Conservation (phyloP, 1,140 invertebrate genomes). For the Magallana gigas region DNA sequence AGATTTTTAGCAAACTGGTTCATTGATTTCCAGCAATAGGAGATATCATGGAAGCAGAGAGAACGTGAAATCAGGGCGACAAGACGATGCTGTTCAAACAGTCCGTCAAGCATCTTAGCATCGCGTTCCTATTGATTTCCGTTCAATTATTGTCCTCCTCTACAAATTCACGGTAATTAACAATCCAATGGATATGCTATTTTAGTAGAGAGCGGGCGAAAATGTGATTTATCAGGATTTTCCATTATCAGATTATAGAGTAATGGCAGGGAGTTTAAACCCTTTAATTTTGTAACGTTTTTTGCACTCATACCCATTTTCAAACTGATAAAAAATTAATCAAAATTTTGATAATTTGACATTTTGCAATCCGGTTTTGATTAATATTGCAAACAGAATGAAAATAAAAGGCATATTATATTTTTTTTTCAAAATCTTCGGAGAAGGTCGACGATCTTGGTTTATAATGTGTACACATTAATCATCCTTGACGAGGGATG, state of each 20-base stretch:
- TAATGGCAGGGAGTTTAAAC: not conserved
- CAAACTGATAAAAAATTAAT: no score
- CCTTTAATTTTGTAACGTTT: not conserved
- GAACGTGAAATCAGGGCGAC: not conserved
- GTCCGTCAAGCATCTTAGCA: slow-evolving; percentile 18
- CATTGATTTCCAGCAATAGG: slow-evolving; percentile 9
- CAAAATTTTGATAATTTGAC: no score
- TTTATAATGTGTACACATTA: slow-evolving; percentile 2
- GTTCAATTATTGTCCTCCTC: slow-evolving; percentile 22
- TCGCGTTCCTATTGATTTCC: slow-evolving; percentile 3
- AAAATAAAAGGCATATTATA: no score
- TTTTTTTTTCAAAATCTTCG: no score
- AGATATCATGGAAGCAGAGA: not conserved
- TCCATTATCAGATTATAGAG: not conserved
- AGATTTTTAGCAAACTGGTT: not conserved
- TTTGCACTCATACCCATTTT: no score
- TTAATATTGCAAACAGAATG: no score
- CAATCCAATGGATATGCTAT: slow-evolving; percentile 9
- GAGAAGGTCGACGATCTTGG: not conserved
- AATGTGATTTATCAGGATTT: slow-evolving; percentile 4
- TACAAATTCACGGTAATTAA: slow-evolving; percentile 31
- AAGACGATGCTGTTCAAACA: slow-evolving; percentile 15
- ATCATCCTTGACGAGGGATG: slow-evolving; percentile 3
- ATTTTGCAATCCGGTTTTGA: no score
- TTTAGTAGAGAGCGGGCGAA: not conserved